Evolutionary conservation across 2,113 vertebrate species (phyloP).

Genomic region (Rhipidura dahli): DNA sequence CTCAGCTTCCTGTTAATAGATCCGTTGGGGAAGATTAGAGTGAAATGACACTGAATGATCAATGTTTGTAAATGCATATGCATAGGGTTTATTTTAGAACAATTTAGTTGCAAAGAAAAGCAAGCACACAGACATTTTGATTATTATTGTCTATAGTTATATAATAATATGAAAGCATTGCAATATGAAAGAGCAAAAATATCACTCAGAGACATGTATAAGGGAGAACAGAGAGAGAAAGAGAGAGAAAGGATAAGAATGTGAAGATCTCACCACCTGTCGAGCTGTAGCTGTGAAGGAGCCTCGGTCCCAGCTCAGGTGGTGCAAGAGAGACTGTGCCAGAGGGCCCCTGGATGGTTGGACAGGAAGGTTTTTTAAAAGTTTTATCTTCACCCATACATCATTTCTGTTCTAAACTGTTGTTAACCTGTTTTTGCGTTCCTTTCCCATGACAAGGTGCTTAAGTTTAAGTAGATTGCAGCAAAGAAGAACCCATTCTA

Average conservation of each 20-base stretch:
- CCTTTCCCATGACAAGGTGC: not conserved
- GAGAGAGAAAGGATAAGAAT: not conserved
- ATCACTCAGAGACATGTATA: not conserved
- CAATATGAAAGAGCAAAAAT: not conserved
- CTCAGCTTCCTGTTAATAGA: not conserved
- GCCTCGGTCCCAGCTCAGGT: fast-evolving
- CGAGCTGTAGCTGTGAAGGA: not conserved
- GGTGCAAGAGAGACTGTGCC: fast-evolving
- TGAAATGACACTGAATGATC: not conserved
- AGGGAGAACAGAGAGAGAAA: not conserved
- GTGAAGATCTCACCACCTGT: not conserved
- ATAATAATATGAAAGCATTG: not conserved
- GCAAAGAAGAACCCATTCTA: not conserved
- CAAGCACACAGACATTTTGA: not conserved
- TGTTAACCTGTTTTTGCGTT: not conserved
- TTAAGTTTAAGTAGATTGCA: not conserved
- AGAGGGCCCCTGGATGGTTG: not conserved
- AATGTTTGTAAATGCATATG: not conserved
- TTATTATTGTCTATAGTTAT: not conserved
- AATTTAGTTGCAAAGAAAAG: not conserved
- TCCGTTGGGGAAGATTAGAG: too few relatives aligned
- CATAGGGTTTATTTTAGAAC: not conserved
- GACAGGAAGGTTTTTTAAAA: not conserved
- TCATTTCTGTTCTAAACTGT: not conserved
- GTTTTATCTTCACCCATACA: not conserved